Conservation (phyloP, 2,113 vertebrate genomes). For the Ochotona curzoniae region DNA sequence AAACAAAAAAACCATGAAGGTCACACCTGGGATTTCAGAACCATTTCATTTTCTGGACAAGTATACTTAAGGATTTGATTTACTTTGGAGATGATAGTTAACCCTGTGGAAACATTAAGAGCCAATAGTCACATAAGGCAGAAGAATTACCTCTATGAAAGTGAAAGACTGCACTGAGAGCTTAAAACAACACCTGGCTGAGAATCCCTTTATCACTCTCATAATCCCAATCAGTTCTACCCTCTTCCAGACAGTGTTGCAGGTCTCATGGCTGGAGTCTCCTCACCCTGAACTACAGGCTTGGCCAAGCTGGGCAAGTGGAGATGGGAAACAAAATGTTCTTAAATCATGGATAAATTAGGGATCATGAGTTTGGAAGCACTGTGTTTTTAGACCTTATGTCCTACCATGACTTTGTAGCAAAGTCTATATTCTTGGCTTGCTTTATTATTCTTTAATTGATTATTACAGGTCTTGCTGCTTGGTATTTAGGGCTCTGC, state of each 20-base stretch:
- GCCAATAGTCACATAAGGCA: slow-evolving; percentile 78
- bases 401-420: slow-evolving; percentile 1
- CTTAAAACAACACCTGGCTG: slow-evolving; percentile 68
- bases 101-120: slow-evolving; percentile 72
- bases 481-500: not conserved
- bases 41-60: slow-evolving; percentile 74
- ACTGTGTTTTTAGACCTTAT: slow-evolving; percentile 26
- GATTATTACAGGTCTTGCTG: not conserved
- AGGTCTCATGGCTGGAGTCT: slow-evolving; percentile 28
- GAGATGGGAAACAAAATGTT: slow-evolving; percentile 4
- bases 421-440: slow-evolving; percentile 14
- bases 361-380: slow-evolving; percentile 40
- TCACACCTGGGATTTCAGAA: slow-evolving; percentile 74
- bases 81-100: slow-evolving; percentile 77
- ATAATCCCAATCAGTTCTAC: not conserved
- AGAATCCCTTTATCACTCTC: slow-evolving; percentile 57
- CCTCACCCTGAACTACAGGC: not conserved
- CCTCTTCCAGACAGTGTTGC: slow-evolving; percentile 35
- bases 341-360: slow-evolving; percentile 40
- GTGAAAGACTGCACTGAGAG: slow-evolving; percentile 72
- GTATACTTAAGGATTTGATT: slow-evolving; percentile 78
- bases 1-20: slow-evolving; percentile 43
- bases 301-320: slow-evolving; percentile 38
- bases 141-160: slow-evolving; percentile 78
- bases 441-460: slow-evolving; percentile 14